Percentiles rank a stretch among this genome's conserved stretches.
Evolutionary conservation across 2,113 vertebrate species (phyloP).

Genomic region (Origma solitaria): DNA sequence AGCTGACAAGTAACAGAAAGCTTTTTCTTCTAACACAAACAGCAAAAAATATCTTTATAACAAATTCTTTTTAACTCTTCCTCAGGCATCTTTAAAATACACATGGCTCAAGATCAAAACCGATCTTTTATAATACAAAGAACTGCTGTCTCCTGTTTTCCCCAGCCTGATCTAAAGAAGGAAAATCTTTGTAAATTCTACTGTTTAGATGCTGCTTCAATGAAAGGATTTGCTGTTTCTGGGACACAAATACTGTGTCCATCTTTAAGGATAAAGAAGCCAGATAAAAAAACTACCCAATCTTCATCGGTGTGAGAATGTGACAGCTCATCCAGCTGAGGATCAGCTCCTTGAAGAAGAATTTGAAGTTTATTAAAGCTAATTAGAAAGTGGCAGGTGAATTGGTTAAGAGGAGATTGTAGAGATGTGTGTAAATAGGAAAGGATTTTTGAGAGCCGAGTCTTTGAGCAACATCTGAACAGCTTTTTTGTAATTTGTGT

Average conservation of each 20-base stretch:
- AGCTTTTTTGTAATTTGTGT: too few species aligned
- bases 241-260: not conserved
- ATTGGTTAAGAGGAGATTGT: not conserved
- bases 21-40: not conserved
- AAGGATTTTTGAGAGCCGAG: not conserved
- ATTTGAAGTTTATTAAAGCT: not conserved
- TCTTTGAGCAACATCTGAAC: not conserved
- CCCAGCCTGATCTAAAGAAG: not conserved
- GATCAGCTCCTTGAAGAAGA: not conserved
- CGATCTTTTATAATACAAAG: not conserved
- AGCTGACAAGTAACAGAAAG: not conserved
- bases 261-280: not conserved
- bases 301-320: not conserved
- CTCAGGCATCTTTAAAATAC: not conserved
- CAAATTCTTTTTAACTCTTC: not conserved
- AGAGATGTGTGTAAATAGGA: not conserved
- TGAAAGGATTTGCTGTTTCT: not conserved
- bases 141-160: not conserved
- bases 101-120: not conserved
- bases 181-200: not conserved
- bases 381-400: not conserved
- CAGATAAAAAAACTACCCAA: not conserved
- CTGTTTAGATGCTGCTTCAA: not conserved
- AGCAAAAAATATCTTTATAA: accelerated
- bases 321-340: not conserved